Evolutionary conservation across 2,888 invertebrate genomes (phyloP), one percentile per base, ranked within the genome.

Genomic region (Mimas tiliae): DNA sequence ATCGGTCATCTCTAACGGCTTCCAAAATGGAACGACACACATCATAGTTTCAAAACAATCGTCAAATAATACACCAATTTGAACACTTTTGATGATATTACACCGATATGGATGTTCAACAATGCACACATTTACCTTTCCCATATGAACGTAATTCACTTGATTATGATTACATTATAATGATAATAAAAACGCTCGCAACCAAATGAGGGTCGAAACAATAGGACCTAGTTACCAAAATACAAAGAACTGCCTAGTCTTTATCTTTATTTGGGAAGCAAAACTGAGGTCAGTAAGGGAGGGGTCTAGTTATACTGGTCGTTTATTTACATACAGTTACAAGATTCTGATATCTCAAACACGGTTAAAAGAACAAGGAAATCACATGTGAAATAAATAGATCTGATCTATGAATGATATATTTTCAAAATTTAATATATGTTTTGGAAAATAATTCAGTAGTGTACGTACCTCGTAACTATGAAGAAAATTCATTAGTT

Each of bases 101-200:
- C 50, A 63, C 53, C 63, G 69, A 69, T 68, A 69, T 67, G 63
- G 67, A 65, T 69, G 66, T 48, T 65, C 66, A 68, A 69, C 70
- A 70, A 69, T 64, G 71, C 69, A 66, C 71, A 67, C 65, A 68
- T 64, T 50, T 64, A 58, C 52, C 66, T 64, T 70, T 73, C 70
- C 67, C 72, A 73, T 66, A 51, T 64, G 42, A 63, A 47, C 45
- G 51, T 27, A 21, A 42, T 64, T 65, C 16, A 62, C 52, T 38
- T 67, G 68, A 73, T 73, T 70, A 71, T 73, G 72, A 73, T 73
- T 64, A 45, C 67, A 63, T 71, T 73, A 67, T 73, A 73, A 73
- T 73, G 70, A 64, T 67, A 71, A 73, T 73, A 69, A 73, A 72
- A 73, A 67, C 70, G 69, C 66, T 70, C 67, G 67, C 69, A 63